These are phyloP conservation scores for Fopius arisanus DNA, from an alignment of 1,140 invertebrate species.

Conservation along the genomic window DNA sequence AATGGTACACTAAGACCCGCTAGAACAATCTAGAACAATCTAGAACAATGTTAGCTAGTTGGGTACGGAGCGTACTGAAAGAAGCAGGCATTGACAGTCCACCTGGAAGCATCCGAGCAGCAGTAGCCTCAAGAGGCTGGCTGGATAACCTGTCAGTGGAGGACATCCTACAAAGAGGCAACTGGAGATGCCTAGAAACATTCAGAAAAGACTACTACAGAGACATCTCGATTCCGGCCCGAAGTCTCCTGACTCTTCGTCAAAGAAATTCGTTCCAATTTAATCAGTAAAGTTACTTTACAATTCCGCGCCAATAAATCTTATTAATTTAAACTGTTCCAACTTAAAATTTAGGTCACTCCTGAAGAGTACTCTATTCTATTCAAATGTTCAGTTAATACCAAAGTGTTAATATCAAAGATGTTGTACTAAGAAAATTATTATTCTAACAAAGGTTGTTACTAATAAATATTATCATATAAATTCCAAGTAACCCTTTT, in stretches of 20 bases:
- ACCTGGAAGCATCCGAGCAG: constrained; percentile 43
- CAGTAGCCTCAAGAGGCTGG: constrained; percentile 42
- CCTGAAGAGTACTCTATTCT: not conserved
- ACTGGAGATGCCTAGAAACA: constrained; percentile 27
- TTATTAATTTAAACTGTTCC: not conserved
- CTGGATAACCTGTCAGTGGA: constrained; percentile 38
- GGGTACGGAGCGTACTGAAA: constrained; percentile 38
- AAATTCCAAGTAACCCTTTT: not conserved
- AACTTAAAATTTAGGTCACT: not conserved
- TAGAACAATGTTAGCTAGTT: constrained; percentile 34
- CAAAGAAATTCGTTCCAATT: not conserved
- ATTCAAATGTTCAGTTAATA: too few species aligned
- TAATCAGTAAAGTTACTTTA: too few species aligned
- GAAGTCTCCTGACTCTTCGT: not conserved
- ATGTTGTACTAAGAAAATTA: too few species aligned
- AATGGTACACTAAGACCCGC: constrained; percentile 16
- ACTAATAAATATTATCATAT: not conserved
- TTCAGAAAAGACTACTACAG: constrained; percentile 28
- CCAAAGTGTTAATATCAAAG: not conserved
- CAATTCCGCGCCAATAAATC: too few species aligned
- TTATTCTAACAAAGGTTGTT: not conserved
- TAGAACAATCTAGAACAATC: not conserved
- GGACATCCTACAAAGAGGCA: constrained; percentile 32
- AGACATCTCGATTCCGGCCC: not conserved
- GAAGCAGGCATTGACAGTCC: constrained; percentile 34